phyloP scores from a whole-genome alignment of 2,888 invertebrate genomes.

The Rotaria magnacalcarata region DNA sequence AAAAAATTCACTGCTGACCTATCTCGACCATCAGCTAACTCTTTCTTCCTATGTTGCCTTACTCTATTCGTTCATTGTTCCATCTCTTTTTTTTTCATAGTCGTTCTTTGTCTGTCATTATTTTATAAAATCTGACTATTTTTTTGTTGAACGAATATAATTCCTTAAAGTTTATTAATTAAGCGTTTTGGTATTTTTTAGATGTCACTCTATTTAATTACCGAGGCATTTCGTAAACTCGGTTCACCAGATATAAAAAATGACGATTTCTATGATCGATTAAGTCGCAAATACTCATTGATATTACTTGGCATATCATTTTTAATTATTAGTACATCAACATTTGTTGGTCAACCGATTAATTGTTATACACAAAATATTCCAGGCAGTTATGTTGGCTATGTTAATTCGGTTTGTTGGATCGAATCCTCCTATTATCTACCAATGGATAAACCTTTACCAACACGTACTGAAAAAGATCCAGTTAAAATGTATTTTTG shows the following conservation, averaged over 20 bases:
- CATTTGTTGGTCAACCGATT: constrained; percentile 48
- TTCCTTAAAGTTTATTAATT: not conserved
- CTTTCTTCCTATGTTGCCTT: not conserved
- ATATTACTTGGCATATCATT: constrained; percentile 46
- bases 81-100: not conserved
- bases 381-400: constrained; percentile 43
- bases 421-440: constrained; percentile 45
- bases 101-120: not conserved
- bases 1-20: not conserved
- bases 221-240: constrained; percentile 20
- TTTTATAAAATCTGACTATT: not conserved
- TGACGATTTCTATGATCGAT: constrained; percentile 47
- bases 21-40: not conserved
- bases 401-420: constrained; percentile 47
- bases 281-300: constrained; percentile 46
- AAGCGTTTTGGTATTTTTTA: not conserved
- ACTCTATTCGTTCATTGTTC: not conserved
- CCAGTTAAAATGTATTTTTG: constrained; percentile 35
- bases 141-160: not conserved
- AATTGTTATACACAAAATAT: constrained; percentile 37
- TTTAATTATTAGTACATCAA: constrained; percentile 47
- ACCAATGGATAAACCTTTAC: constrained; percentile 40
- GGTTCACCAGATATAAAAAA: constrained; percentile 40
- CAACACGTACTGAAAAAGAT: constrained; percentile 30
- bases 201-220: constrained; percentile 21